A percentile compares a stretch with the other conserved stretches of the same genome.
Evolutionary conservation across 2,113 vertebrate species (phyloP).

Genomic region (Indri indri): DNA sequence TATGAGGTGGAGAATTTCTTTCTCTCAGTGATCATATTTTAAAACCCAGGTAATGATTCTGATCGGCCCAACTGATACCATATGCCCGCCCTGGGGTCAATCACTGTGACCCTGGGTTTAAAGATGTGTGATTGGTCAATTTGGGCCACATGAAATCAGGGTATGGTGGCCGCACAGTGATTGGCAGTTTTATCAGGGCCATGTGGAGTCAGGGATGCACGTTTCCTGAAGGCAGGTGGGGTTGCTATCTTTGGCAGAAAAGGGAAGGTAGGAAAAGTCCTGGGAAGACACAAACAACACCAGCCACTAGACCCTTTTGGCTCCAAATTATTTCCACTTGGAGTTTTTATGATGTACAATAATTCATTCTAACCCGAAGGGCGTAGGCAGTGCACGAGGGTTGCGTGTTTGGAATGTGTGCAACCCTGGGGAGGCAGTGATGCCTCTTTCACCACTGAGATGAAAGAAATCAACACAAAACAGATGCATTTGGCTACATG

Average conservation of each 20-base stretch:
- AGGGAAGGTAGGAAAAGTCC: not conserved
- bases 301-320: not conserved
- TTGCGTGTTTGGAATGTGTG: not conserved
- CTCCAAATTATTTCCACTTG: not conserved
- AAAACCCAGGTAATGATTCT: not conserved
- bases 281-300: not conserved
- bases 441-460: not conserved
- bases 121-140: not conserved
- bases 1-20: not conserved
- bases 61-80: not conserved
- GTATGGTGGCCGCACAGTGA: not conserved
- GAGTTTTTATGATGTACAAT: not conserved
- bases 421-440: not conserved
- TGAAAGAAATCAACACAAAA: not conserved
- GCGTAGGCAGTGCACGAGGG: not conserved
- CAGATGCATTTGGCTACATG: not conserved
- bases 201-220: not conserved
- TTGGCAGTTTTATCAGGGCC: not conserved
- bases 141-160: not conserved
- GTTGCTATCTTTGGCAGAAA: not conserved
- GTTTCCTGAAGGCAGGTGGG: not conserved
- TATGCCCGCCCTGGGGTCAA: not conserved
- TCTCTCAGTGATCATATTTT: not conserved
- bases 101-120: not conserved
- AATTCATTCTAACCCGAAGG: not conserved